Conservation (phyloP, 1,140 invertebrate genomes). For the Euwallacea fornicatus region DNA sequence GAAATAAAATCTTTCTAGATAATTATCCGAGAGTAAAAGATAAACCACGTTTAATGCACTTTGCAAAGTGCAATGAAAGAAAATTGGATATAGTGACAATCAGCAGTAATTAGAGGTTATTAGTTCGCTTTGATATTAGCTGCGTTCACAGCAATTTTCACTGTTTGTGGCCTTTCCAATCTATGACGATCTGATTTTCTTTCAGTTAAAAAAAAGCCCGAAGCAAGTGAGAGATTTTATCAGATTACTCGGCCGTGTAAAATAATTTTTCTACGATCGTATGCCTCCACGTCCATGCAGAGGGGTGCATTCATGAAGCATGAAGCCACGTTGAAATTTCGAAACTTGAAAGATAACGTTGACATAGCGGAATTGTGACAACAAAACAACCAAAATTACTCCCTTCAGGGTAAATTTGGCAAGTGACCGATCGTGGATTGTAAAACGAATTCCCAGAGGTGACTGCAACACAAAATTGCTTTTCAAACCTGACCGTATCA, state of each 20-base stretch:
- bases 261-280: too few relatives aligned
- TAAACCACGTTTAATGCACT: constrained; percentile 30
- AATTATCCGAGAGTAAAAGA: constrained; percentile 26
- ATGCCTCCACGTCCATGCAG: too few relatives aligned
- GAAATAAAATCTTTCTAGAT: constrained; percentile 28
- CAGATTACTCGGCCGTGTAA: too few relatives aligned
- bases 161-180: constrained; percentile 9
- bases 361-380: too few relatives aligned
- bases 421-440: too few relatives aligned
- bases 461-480: neutral
- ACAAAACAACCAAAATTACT: too few relatives aligned
- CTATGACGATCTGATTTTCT: neutral
- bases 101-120: constrained; percentile 31
- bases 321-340: neutral
- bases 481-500: neutral
- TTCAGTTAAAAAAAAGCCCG: constrained; percentile 3
- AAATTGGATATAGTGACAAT: constrained; percentile 27
- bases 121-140: constrained; percentile 17
- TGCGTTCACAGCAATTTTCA: constrained; percentile 14
- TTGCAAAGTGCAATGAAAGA: constrained; percentile 25
- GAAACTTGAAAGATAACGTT: neutral
- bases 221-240: too few relatives aligned
- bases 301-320: too few relatives aligned
- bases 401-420: too few relatives aligned
- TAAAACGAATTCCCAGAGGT: neutral